Evolutionary conservation across 2,113 vertebrate genomes (phyloP).

Genomic region (Dipodomys merriami): DNA sequence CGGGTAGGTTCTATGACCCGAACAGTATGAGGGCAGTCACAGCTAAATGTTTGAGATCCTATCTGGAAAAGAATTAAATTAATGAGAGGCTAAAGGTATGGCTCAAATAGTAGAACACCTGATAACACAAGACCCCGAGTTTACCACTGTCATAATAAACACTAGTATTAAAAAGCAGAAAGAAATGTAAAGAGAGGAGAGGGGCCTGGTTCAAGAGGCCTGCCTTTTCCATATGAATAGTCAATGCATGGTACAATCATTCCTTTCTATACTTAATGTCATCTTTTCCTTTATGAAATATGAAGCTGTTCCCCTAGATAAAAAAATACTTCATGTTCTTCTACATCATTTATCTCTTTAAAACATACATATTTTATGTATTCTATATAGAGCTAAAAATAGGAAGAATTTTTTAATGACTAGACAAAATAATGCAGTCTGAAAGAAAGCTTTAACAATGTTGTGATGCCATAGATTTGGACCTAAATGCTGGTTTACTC

Average conservation of each 20-base stretch:
- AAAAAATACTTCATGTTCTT: neutral
- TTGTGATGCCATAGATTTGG: neutral
- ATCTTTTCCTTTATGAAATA: neutral
- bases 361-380: neutral
- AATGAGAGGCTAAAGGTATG: too few species aligned
- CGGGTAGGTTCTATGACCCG: too few species aligned
- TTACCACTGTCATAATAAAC: too few species aligned
- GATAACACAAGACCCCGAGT: too few species aligned
- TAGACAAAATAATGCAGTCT: neutral
- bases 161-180: too few species aligned
- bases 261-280: neutral
- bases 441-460: slow-evolving; percentile 23
- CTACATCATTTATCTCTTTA: neutral
- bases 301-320: too few species aligned
- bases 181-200: too few species aligned
- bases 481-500: neutral
- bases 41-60: too few species aligned
- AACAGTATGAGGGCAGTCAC: too few species aligned
- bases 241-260: neutral
- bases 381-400: neutral
- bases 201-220: too few species aligned
- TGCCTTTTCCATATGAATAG: neutral
- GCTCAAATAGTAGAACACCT: too few species aligned
- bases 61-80: too few species aligned
- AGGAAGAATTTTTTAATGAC: neutral